Evolutionary conservation across 1,140 invertebrate genomes (phyloP), one percentile per base, ranked within the genome.

Genomic region (Tribolium castaneum): DNA sequence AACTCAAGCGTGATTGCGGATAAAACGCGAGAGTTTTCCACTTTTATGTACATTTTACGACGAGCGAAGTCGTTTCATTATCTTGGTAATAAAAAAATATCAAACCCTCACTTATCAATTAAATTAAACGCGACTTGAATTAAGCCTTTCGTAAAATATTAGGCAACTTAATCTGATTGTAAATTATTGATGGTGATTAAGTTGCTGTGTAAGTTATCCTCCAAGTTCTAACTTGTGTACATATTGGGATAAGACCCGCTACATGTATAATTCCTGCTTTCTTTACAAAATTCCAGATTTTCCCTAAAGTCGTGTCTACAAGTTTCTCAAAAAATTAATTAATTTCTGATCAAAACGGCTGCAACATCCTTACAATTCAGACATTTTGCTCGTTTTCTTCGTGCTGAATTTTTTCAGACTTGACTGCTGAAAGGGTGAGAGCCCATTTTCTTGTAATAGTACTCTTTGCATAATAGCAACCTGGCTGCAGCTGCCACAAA

Each of bases 21-120:
- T 66, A 66, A 66, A 35, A 35, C 59, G 59, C 1, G 30, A 66
- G 34, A 35, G 59, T 30, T 35, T 35, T 66, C 6, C 19, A 66
- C 30, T 66, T 35, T 66, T 66, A 66, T 35, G 34, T 25, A 62
- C 12, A 34, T 62, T 62, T 62, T 34, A 62, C 34, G 22, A 66
- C 59, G 12, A 7, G 10, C 10, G 2, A 35, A 14, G 10, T 1
- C 59, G 30, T 66, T 66, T 35, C 59, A 35, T 66, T 66, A 22
- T 59, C 12, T 1, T 22, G 59, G 13, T 12, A 66, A 35, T 66
- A 66, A 66, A 66, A 66, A 66, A 22, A 66, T 66, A 66, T 66
- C 25, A 13, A 3, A 66, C n/a, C n/a, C 6, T 52, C 13, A 52
- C 13, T 19, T 52, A 14, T 14, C 51, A 19, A 16, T 14, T 13